Evolutionary conservation across 2,113 vertebrate species (phyloP).

Genomic region (Erpornis zantholeuca): DNA sequence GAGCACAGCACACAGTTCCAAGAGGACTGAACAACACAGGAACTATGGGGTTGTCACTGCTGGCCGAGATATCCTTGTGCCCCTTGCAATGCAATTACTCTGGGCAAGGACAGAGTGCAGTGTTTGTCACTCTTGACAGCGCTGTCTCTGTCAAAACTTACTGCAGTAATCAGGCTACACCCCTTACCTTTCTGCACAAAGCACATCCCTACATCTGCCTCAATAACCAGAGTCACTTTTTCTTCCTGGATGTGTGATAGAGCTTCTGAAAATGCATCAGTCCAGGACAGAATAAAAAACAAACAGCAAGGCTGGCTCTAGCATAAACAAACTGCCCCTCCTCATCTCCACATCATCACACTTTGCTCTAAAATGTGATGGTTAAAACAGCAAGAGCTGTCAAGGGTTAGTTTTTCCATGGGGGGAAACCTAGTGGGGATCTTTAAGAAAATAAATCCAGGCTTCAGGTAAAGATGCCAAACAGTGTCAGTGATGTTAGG

Average conservation of each 20-base stretch:
- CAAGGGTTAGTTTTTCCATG: conserved; percentile 20
- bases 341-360: not conserved
- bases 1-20: not conserved
- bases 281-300: not conserved
- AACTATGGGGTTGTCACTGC: not conserved
- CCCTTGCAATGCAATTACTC: not conserved
- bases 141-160: not conserved
- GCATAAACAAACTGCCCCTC: not conserved
- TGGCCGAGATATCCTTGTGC: not conserved
- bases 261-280: not conserved
- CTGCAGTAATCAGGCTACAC: not conserved
- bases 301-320: not conserved
- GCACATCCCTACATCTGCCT: fast-evolving
- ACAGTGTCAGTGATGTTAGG: not conserved
- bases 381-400: not conserved
- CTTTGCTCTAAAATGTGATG: not conserved
- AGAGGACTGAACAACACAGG: not conserved
- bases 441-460: conserved; percentile 8
- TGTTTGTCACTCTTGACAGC: not conserved
- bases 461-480: not conserved
- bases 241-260: not conserved
- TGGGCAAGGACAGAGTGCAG: not conserved
- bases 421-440: not conserved
- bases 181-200: not conserved
- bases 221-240: not conserved